Base-by-base conservation (phyloP, 1,140 invertebrate species). In the Neuroterus valhalla region DNA sequence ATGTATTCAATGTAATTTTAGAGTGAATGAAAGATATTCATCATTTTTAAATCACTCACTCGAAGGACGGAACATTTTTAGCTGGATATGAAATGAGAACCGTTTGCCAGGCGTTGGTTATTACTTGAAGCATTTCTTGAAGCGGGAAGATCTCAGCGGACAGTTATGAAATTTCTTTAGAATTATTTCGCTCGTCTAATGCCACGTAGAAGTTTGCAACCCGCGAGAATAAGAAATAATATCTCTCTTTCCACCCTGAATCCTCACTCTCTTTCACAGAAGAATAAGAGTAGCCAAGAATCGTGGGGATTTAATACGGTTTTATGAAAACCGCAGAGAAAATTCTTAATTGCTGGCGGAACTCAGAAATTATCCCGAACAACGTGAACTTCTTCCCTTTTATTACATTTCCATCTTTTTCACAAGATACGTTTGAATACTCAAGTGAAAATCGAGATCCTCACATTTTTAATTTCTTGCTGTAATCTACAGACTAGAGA, bases 121-220 rank as follows among this genome's bases (percentile, higher is more conserved):
- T 77, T 76, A 77, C 72, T 74, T 66, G 62, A 66, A 66, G 79
- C 72, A 77, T 80, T 73, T 81, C 78, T 84, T 82, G 82, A 77
- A 77, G 44, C 71, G 69, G 71, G 69, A 69, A 72, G 77, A 74
- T 78, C 74, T 80, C 62, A 68, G 71, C 66, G 75, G 80, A 89
- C 88, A 88, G 87, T 89, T 89, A 89, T 89, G 87, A 89, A 89
- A 88, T 87, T 88, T 86, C 86, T 86, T 86, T 82, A 86, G 81
- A 89, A 89, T 89, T 89, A 89, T 90, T 88, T 83, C 84, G 78
- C 79, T 78, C 81, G 77, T 77, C 84, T 84, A 85, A 84, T 81
- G 82, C 76, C 78, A 48, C 70, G 50, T 66, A 15, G 68, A 81
- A 82, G 76, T 82, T 80, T 62, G 72, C 78, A 72, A 79, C 46